phyloP scores from a whole-genome alignment of 2,113 vertebrate species.

The Megaceryle maxima region DNA sequence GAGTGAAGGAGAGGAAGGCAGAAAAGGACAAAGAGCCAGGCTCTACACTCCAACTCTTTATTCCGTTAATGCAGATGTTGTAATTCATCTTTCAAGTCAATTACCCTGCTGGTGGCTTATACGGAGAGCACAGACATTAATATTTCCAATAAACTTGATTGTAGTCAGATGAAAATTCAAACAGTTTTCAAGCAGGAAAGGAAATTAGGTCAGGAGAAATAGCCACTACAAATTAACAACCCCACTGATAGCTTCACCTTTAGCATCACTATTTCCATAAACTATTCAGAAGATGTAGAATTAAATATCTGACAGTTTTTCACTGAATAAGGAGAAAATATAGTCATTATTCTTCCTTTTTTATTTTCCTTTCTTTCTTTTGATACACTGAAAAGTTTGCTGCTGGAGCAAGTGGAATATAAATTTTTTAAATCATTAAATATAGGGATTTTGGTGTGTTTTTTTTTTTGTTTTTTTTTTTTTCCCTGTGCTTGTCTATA shows the following conservation, averaged over 20 bases:
- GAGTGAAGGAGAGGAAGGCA: neutral
- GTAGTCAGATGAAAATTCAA: slow-evolving; percentile 45
- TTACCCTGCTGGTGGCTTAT: slow-evolving; percentile 47
- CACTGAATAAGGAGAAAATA: neutral
- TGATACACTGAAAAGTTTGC: neutral
- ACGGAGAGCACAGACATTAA: slow-evolving; percentile 21
- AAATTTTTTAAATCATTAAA: neutral
- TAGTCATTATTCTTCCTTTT: neutral
- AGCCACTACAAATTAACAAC: slow-evolving; percentile 20
- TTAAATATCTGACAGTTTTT: neutral
- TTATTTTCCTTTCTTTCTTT: neutral
- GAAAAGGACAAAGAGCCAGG: slow-evolving; percentile 25
- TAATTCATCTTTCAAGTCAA: slow-evolving; percentile 52
- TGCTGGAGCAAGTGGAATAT: neutral
- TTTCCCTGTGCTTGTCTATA: neutral
- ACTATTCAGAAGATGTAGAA: neutral
- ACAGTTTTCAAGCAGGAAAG: slow-evolving; percentile 20
- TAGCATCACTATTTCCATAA: slow-evolving; percentile 28
- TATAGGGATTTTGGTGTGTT: neutral
- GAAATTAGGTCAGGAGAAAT: slow-evolving; percentile 49
- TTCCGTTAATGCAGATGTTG: slow-evolving; percentile 36
- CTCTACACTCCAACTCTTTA: neutral
- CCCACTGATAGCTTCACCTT: slow-evolving; percentile 6
- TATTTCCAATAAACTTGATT: slow-evolving; percentile 58
- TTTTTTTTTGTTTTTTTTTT: neutral